These are phyloP conservation scores for Heterocephalus glaber DNA, from an alignment of 2,113 vertebrate species.

Conservation along the genomic window DNA sequence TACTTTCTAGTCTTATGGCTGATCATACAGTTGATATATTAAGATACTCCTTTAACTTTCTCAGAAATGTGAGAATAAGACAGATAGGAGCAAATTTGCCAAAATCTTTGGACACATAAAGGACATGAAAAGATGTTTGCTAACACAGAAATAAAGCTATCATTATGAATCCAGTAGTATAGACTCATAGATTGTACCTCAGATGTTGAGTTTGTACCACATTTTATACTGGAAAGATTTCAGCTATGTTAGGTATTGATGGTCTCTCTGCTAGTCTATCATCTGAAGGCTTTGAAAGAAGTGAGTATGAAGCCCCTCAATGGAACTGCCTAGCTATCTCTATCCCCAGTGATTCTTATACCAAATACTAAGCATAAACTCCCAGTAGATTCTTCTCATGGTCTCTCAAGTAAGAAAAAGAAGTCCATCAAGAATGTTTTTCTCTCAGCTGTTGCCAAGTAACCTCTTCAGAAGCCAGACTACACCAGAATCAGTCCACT, in stretches of 20 bases:
- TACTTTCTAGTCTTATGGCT: constrained; percentile 91
- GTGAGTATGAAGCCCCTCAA: constrained; percentile 86
- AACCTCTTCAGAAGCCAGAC: constrained; percentile 89
- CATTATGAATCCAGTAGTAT: constrained; percentile 90
- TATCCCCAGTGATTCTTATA: constrained; percentile 90
- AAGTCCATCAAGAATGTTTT: constrained; percentile 92
- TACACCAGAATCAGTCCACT: constrained; percentile 91
- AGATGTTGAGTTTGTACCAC: constrained; percentile 90
- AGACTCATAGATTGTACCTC: constrained; percentile 90
- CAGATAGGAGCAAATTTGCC: constrained; percentile 96
- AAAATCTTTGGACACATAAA: constrained; percentile 93
- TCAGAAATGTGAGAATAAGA: constrained; percentile 92
- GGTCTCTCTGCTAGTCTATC: constrained; percentile 85
- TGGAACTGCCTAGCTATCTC: constrained; percentile 84
- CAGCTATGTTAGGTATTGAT: constrained; percentile 92
- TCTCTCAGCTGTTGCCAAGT: constrained; percentile 91
- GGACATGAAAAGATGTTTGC: constrained; percentile 91
- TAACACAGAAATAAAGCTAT: constrained; percentile 91
- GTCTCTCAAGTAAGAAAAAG: constrained; percentile 95
- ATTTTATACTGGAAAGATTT: constrained; percentile 92
- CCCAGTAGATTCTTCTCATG: constrained; percentile 89
- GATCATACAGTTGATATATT: constrained; percentile 86
- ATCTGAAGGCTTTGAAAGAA: constrained; percentile 85
- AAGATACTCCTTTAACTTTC: constrained; percentile 93
- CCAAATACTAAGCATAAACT: constrained; percentile 93